Conservation (phyloP, 2,797 vertebrate genomes). For the Melanotaenia trifasciata region DNA sequence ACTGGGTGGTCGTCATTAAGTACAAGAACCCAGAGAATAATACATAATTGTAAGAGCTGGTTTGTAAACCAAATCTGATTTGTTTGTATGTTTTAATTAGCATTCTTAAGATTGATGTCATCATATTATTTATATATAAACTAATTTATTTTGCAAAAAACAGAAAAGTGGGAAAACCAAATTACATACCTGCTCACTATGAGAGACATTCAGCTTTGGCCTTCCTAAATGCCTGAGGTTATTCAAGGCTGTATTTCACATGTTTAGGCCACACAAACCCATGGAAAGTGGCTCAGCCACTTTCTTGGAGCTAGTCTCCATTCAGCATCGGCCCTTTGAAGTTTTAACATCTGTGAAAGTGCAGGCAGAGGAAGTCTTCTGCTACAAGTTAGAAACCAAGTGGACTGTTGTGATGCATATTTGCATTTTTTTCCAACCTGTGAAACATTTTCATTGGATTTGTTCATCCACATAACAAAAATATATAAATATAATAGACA, state of each 20-base stretch:
- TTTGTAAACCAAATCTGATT: slow-evolving; percentile 12
- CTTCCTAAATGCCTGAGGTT: slow-evolving; percentile 54
- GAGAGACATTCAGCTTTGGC: slow-evolving; percentile 33
- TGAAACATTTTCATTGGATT: slow-evolving; percentile 10
- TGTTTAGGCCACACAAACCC: slow-evolving; percentile 68
- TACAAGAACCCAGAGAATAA: slow-evolving; percentile 4
- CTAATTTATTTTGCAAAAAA: slow-evolving; percentile 39
- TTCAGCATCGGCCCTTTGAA: slow-evolving; percentile 62
- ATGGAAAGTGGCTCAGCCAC: slow-evolving; percentile 65
- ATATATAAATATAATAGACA: not conserved
- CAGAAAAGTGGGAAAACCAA: slow-evolving; percentile 41
- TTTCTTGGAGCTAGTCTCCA: slow-evolving; percentile 67
- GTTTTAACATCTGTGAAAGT: slow-evolving; percentile 59
- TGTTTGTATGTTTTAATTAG: slow-evolving; percentile 21
- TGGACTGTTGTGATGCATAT: slow-evolving; percentile 3
- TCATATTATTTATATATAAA: no score
- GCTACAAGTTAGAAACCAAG: slow-evolving; percentile 26
- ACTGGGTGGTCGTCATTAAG: slow-evolving; percentile 15
- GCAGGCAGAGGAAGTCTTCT: slow-evolving; percentile 50
- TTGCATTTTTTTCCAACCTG: no score
- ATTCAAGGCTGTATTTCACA: slow-evolving; percentile 64
- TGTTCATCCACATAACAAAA: not conserved
- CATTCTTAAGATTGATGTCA: slow-evolving; percentile 28
- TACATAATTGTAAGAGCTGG: slow-evolving; percentile 2
- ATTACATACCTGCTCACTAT: slow-evolving; percentile 46